Percentiles rank a stretch among this genome's conserved stretches.
Conservation (phyloP, 2,797 vertebrate genomes). For the Halcyon badia region DNA sequence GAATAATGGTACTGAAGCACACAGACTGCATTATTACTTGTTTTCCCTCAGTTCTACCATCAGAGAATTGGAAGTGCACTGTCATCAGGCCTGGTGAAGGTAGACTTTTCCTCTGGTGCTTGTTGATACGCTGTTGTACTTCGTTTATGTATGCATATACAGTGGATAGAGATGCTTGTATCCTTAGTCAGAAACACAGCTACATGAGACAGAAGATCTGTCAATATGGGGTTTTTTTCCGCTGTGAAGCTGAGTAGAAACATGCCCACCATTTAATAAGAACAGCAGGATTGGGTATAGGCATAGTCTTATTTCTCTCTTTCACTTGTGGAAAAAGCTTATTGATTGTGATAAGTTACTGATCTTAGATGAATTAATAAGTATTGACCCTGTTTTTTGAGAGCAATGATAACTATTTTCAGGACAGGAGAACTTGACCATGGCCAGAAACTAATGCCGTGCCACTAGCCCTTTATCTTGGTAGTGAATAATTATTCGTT, state of each 20-base stretch:
- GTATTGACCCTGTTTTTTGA: not conserved
- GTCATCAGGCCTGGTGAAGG: not conserved
- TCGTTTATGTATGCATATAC: too few species aligned
- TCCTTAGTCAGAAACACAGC: not conserved
- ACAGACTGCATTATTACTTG: not conserved
- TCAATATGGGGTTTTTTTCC: accelerated
- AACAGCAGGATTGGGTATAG: not conserved
- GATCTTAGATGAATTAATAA: not conserved
- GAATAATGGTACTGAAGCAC: not conserved
- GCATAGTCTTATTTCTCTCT: not conserved
- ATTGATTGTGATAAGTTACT: slow-evolving; percentile 6
- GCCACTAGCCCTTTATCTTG: not conserved
- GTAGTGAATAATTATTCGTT: not conserved
- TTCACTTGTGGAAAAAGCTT: not conserved
- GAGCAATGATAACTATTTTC: not conserved
- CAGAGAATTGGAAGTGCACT: not conserved
- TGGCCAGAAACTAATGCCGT: not conserved
- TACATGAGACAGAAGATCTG: not conserved
- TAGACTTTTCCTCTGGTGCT: not conserved
- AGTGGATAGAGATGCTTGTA: not conserved
- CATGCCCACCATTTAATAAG: not conserved
- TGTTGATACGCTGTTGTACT: not conserved
- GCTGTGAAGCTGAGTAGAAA: not conserved
- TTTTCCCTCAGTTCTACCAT: not conserved
- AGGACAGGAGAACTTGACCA: not conserved